Base-by-base conservation (phyloP, 2,888 invertebrate species). In the Sphecodes monilicornis region DNA sequence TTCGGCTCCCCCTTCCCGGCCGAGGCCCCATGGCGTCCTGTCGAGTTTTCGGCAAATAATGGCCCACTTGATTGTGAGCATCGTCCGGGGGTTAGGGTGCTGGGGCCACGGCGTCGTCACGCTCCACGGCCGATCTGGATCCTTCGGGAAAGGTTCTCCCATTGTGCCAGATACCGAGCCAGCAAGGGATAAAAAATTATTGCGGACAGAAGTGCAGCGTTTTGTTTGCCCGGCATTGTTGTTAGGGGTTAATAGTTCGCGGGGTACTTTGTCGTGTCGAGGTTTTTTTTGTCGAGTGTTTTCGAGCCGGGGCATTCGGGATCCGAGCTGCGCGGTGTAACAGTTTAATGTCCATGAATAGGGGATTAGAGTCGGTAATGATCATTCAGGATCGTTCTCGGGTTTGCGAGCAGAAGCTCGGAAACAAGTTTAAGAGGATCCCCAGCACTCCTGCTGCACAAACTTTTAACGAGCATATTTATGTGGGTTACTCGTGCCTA, bases 31-130 rank as follows among this genome's bases (percentile, higher is more conserved):
- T 41, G 50, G 18, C 32, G 84, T 57, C 76, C 82, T 70, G 86
- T 83, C 77, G 90, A 88, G 87, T 87, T 90, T 90, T 88, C 86
- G 72, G 80, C 88, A 88, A 91, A 91, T 91, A 91, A 91, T 91
- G 71, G 89, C 60, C 86, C 86, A 91, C 91, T 91, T 85, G 90
- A 90, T 89, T 84, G 86, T 88, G 89, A 88, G 84, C 78, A 80
- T 86, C 74, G n/a, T 54, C 84, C 71, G 22, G 64, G 81, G 74
- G 76, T 79, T 86, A 82, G 86, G 90, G 88, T 85, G 82, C 80
- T 29, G 73, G 71, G 76, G 60, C 60, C 78, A 78, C 76, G 57
- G 70, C 71, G 54, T 73, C 84, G 90, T 91, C 85, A 84, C 76
- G 88, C 70, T 80, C 43, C 78, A 72, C 80, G 86, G 80, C 79